A percentile compares a stretch with the other conserved stretches of the same genome.
phyloP scores from a whole-genome alignment of 1,140 invertebrate genomes.

The Bursaphelenchus mucronatus region DNA sequence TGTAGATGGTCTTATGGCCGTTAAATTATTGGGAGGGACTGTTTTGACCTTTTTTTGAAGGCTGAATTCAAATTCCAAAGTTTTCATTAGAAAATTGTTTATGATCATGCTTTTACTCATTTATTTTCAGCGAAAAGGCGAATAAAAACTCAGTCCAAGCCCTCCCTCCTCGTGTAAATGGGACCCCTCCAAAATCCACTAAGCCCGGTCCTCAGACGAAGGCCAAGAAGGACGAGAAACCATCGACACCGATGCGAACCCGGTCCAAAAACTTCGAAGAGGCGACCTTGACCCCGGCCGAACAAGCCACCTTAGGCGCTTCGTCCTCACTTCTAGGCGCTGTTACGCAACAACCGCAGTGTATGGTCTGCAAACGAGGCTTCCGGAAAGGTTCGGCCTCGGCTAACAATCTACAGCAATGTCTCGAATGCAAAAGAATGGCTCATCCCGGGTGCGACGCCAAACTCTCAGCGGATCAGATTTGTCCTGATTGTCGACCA shows the following conservation, averaged over 20 bases:
- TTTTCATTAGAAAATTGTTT: no score
- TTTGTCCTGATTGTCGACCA: no score
- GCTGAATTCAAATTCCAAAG: no score
- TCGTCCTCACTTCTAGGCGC: no score
- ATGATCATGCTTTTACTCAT: no score
- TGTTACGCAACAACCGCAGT: background rate
- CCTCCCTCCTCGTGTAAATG: no score
- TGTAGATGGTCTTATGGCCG: background rate
- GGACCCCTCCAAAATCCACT: no score
- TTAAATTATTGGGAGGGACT: no score
- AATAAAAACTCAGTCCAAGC: no score
- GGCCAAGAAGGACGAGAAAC: slow-evolving; percentile 14
- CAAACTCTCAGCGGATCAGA: no score
- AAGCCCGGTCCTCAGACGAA: background rate
- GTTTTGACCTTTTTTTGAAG: no score
- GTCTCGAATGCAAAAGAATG: slow-evolving; percentile 11
- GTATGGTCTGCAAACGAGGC: slow-evolving; percentile 20
- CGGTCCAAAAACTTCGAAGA: slow-evolving; percentile 16
- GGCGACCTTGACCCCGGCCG: background rate
- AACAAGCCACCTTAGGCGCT: background rate
- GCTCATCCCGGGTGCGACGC: slow-evolving; percentile 6
- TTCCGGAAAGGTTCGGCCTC: slow-evolving; percentile 1
- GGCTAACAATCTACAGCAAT: slow-evolving; percentile 10
- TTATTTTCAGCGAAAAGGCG: no score
- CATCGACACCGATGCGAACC: background rate